Evolutionary conservation across 1,140 invertebrate species (phyloP), one percentile per base, ranked within the genome.

Genomic region (Drosophila pandora): DNA sequence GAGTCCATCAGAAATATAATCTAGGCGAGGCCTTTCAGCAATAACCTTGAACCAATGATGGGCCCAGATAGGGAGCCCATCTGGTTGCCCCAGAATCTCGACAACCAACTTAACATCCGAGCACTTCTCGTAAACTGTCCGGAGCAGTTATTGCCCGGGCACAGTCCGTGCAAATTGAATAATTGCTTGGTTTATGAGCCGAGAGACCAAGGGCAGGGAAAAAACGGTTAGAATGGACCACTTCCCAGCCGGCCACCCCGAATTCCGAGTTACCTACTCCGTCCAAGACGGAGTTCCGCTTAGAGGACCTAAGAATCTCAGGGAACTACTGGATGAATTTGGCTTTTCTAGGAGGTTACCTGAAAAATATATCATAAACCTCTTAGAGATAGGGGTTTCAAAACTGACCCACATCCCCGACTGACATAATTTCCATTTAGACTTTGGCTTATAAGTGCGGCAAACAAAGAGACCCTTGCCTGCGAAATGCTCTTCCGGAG

Each of bases 91-190:
- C 30, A 32, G 28, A 50, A 61, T 34, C 60, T 69, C 23, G 57
- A 64, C 41, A 39, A 41, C 32, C 48, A 50, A 55, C 30, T 45
- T 23, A 39, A 59, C 43, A 58, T 32, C 80, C 57, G 43, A 25
- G 65, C 59, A 64, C 65, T 54, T 45, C 41, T 76, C 81, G 64
- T 80, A 50, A 81, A 81, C 73, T 85, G 81, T 85, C 81, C 45
- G 58, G 61, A 71, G 77, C 82, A 87, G 77, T 78, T 87, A 87
- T 87, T 68, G 70, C 60, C 64, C 43, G 22, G 45, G 47, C 78
- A 39, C n/a, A 71, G 82, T 76, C 82, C 57, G 74, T 75, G 82
- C 52, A 87, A 87, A 87, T 87, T 87, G 78, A 87, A 87, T 87
- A 87, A 87, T 87, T 87, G 82, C 70, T 76, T 60, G 55, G 70